Evolutionary conservation across 2,113 vertebrate species (phyloP).

Genomic region (Rhynchopsitta pachyrhyncha): DNA sequence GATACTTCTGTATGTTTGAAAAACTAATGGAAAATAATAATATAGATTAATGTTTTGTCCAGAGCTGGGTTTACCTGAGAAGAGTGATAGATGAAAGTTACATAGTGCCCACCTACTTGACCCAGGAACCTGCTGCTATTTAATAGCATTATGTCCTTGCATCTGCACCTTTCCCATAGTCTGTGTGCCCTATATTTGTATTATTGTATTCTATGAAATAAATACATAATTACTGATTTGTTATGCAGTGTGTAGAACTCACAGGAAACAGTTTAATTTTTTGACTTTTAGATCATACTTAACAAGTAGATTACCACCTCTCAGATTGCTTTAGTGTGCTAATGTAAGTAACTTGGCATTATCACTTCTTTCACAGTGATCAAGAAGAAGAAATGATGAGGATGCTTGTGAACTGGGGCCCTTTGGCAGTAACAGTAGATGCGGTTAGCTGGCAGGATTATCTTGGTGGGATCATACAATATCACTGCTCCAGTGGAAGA

Average conservation of each 20-base stretch:
- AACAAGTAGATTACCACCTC: background rate
- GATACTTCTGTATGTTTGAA: background rate
- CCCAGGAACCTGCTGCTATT: background rate
- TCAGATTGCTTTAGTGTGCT: background rate
- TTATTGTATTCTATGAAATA: background rate
- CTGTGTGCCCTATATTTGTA: background rate
- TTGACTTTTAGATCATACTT: background rate
- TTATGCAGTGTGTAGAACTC: background rate
- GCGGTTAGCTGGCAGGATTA: constrained; percentile 96
- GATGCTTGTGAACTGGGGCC: constrained; percentile 80
- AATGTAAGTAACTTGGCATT: background rate
- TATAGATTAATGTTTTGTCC: background rate
- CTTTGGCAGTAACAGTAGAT: constrained; percentile 86
- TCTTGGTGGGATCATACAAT: constrained; percentile 90
- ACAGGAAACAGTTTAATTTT: background rate
- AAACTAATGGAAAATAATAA: background rate
- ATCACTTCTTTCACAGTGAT: constrained; percentile 65
- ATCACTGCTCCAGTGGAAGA: constrained; percentile 89
- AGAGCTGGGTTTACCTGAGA: background rate
- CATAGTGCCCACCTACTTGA: background rate
- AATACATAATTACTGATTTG: background rate
- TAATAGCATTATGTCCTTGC: background rate
- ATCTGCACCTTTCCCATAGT: background rate
- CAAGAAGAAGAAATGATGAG: constrained; percentile 86
- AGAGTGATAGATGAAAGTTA: background rate